Percentiles rank a stretch among this genome's conserved stretches.
phyloP scores from a whole-genome alignment of 2,888 invertebrate species.

The Teleogryllus oceanicus region DNA sequence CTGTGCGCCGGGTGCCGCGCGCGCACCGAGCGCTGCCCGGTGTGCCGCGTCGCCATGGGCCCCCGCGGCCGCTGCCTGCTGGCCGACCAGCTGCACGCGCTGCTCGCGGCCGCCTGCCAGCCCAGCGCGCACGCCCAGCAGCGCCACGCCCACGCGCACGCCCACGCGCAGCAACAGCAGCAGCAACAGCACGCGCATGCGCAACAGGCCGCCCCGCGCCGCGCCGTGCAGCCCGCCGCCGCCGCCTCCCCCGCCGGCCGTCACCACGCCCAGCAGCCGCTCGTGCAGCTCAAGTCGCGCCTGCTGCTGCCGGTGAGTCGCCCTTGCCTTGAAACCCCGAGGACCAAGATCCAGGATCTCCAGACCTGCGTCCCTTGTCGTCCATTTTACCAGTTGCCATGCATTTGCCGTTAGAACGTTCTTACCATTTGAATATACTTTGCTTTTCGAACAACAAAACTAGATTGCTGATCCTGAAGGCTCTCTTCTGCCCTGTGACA shows the following conservation, averaged over 20 bases:
- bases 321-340: background rate
- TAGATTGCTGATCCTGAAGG: no score
- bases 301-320: background rate
- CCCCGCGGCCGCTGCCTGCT: conserved; percentile 50
- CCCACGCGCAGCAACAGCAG: no score
- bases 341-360: background rate
- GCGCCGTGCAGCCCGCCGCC: background rate
- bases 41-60: conserved; percentile 50
- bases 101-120: conserved; percentile 19
- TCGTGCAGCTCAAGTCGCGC: conserved; percentile 25
- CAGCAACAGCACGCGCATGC: no score
- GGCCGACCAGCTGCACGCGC: conserved; percentile 48
- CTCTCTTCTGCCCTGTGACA: no score
- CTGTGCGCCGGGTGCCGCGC: conserved; percentile 50
- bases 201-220: conserved; percentile 24
- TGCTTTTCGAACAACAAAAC: no score
- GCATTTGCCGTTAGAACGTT: no score
- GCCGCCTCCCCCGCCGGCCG: background rate
- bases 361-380: background rate
- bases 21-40: conserved; percentile 50
- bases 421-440: no score
- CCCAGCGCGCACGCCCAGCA: background rate
- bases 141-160: no score
- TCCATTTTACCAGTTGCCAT: no score
- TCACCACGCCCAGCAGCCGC: background rate